These are phyloP conservation scores for Octodon degus DNA, from an alignment of 2,113 vertebrate genomes.

Conservation along the genomic window DNA sequence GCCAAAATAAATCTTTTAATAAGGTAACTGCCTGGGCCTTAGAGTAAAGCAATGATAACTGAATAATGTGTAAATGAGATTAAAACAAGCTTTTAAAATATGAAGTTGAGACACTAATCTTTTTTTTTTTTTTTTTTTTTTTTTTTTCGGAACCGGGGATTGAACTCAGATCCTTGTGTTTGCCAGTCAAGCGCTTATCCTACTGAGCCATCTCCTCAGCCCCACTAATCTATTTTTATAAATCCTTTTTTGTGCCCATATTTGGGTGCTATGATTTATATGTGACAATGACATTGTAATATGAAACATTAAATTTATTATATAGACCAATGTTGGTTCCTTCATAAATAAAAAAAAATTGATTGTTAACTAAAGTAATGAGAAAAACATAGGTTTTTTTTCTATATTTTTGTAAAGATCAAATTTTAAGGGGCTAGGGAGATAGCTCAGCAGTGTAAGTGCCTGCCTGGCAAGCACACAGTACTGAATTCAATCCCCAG, in stretches of 20 bases:
- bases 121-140: no score
- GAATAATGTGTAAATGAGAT: neutral
- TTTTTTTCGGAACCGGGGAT: no score
- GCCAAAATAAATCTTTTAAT: neutral
- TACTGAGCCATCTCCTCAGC: no score
- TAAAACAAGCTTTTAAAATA: conserved; percentile 50
- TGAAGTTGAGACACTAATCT: neutral
- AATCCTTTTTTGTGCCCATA: conserved; percentile 18
- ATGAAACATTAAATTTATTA: conserved; percentile 21
- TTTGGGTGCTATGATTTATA: neutral
- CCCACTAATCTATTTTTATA: neutral
- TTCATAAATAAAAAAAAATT: conserved; percentile 29
- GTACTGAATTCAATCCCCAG: no score
- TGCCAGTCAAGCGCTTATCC: no score
- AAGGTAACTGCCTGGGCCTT: neutral
- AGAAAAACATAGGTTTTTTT: conserved; percentile 9
- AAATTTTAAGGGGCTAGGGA: neutral
- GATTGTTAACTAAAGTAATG: neutral
- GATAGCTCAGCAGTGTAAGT: no score
- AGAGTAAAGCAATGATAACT: neutral
- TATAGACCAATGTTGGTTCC: neutral
- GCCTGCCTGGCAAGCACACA: no score
- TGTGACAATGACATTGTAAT: conserved; percentile 4
- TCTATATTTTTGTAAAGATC: conserved; percentile 30
- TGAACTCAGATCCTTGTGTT: no score